Conservation (phyloP, 2,797 vertebrate species). For the Dryobates pubescens region DNA sequence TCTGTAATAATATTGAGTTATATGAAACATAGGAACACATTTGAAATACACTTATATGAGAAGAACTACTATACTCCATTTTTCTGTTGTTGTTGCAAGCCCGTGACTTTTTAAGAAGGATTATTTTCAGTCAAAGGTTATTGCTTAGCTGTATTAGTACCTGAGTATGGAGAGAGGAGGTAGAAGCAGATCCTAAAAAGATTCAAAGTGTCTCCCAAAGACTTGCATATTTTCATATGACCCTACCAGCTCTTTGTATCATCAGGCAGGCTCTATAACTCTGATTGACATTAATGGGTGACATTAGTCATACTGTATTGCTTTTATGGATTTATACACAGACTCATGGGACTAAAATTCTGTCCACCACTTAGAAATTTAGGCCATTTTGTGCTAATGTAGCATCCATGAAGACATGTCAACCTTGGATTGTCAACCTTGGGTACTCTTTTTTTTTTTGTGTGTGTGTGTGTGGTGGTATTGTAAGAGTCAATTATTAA, state of each 20-base stretch:
- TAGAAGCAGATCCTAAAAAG: background rate
- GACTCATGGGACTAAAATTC: background rate
- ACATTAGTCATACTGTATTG: background rate
- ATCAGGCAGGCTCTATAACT: background rate
- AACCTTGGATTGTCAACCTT: background rate
- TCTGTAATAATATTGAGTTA: background rate
- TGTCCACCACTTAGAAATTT: background rate
- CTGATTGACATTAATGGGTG: background rate
- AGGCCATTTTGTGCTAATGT: background rate
- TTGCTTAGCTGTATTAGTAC: background rate
- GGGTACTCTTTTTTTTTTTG: background rate
- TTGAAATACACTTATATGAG: fast-evolving
- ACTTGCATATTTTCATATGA: background rate
- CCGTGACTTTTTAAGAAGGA: background rate
- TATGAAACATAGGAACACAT: background rate
- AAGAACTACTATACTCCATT: background rate
- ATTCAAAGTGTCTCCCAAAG: fast-evolving
- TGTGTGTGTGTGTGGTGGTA: too few relatives aligned
- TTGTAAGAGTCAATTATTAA: background rate
- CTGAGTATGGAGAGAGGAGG: fast-evolving
- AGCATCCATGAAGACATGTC: background rate
- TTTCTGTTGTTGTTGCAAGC: background rate
- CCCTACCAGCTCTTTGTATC: background rate
- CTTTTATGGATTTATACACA: background rate
- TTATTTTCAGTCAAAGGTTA: background rate